These are phyloP conservation scores for Crioceris asparagi DNA, from an alignment of 2,888 invertebrate species.

Conservation along the genomic window DNA sequence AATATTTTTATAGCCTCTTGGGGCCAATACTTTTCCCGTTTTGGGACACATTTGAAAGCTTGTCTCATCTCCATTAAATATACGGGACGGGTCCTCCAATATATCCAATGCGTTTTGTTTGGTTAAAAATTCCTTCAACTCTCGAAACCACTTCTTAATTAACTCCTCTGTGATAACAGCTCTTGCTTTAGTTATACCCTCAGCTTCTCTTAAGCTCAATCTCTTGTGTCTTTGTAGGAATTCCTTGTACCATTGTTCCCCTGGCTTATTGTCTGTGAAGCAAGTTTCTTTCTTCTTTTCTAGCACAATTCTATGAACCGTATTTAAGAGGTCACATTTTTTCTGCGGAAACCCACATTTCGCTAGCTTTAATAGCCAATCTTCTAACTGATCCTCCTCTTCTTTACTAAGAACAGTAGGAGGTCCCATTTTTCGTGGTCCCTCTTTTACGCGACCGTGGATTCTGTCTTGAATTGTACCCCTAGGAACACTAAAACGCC, in stretches of 20 bases:
- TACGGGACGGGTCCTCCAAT: too few relatives aligned
- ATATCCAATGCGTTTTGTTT: too few relatives aligned
- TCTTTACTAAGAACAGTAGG: too few relatives aligned
- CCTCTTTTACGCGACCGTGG: too few relatives aligned
- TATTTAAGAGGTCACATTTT: background rate
- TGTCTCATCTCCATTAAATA: too few relatives aligned
- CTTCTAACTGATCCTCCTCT: too few relatives aligned
- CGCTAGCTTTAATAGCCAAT: conserved; percentile 2
- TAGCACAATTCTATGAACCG: conserved; percentile 2
- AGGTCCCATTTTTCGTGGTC: too few relatives aligned
- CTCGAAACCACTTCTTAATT: conserved; percentile 5
- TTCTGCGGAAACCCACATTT: conserved; percentile 5
- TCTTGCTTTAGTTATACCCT: conserved; percentile 5
- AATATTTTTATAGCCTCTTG: background rate
- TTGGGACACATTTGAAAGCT: too few relatives aligned
- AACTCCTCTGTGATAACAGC: conserved; percentile 4
- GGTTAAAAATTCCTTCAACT: too few relatives aligned
- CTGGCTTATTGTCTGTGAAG: conserved; percentile 5
- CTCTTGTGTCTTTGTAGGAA: conserved; percentile 4
- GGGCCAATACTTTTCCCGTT: background rate
- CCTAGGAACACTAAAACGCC: too few relatives aligned
- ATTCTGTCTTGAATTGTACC: too few relatives aligned
- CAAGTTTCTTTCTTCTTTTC: background rate
- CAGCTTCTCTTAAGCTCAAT: conserved; percentile 5
- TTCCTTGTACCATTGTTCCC: conserved; percentile 1